Evolutionary conservation across 2,113 vertebrate genomes (phyloP).

Genomic region (Brachirus orientalis): DNA sequence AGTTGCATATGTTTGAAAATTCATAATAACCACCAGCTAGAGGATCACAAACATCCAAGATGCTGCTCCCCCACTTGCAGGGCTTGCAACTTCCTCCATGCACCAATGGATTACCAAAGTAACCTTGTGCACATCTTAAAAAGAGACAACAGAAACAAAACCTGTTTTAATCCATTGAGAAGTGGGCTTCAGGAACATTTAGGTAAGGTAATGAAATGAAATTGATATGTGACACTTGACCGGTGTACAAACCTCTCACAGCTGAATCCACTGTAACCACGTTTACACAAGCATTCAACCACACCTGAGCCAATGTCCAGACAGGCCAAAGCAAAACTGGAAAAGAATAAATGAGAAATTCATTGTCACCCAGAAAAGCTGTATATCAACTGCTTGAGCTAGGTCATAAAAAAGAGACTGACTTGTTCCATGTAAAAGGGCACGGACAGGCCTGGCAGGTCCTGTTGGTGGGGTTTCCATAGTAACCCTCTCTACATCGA

Average conservation of each 20-base stretch:
- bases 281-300: slow-evolving; percentile 85
- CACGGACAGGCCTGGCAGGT: slow-evolving; percentile 85
- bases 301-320: slow-evolving; percentile 70
- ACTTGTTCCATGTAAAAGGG: slow-evolving; percentile 85
- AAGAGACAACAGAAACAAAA: neutral
- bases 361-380: neutral
- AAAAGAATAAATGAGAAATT: neutral
- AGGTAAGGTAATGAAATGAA: neutral
- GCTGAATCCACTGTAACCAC: slow-evolving; percentile 83
- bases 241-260: slow-evolving; percentile 84
- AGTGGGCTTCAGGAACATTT: too few relatives aligned
- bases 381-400: neutral
- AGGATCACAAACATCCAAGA: slow-evolving; percentile 78
- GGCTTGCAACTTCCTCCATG: slow-evolving; percentile 83
- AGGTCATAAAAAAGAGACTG: slow-evolving; percentile 1
- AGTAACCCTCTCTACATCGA: slow-evolving; percentile 85
- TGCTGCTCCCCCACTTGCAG: slow-evolving; percentile 78
- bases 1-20: neutral
- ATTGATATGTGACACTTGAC: neutral
- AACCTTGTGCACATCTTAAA: slow-evolving; percentile 88
- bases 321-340: slow-evolving; percentile 87
- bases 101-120: slow-evolving; percentile 86
- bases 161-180: neutral
- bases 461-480: slow-evolving; percentile 79
- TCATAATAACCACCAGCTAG: slow-evolving; percentile 84